Evolutionary conservation across 2,113 vertebrate species (phyloP).

Genomic region (Pseudorectes ferrugineus): DNA sequence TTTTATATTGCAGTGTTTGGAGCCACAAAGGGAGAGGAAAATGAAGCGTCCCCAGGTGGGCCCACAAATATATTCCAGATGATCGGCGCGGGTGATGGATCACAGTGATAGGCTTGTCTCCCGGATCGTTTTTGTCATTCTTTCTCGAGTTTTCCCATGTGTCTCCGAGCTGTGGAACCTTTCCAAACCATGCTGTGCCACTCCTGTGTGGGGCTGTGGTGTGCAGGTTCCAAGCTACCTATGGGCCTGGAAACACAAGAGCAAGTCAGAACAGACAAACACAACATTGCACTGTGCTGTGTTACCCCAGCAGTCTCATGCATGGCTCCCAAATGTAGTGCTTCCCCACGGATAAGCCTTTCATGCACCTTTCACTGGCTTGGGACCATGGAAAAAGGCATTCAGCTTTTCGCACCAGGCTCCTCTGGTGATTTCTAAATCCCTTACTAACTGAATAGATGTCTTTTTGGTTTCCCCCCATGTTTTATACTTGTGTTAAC

Average conservation of each 20-base stretch:
- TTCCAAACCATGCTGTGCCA: not conserved
- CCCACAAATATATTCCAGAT: not conserved
- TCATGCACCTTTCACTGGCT: not conserved
- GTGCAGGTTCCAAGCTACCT: not conserved
- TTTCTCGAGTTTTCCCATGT: not conserved
- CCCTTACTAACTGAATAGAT: not conserved
- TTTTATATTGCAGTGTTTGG: not conserved
- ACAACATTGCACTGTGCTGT: rapidly evolving
- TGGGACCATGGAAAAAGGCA: not conserved
- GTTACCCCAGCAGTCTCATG: not conserved
- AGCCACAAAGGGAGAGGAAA: not conserved
- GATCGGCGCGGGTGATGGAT: not conserved
- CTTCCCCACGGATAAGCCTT: not conserved
- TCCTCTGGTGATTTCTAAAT: not conserved
- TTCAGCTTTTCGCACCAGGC: not conserved
- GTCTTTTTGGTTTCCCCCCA: not conserved
- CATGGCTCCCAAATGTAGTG: not conserved
- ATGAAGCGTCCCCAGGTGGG: not conserved
- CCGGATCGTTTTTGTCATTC: not conserved
- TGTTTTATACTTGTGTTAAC: not conserved
- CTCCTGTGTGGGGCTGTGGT: not conserved
- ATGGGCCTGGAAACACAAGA: not conserved
- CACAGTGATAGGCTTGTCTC: not conserved
- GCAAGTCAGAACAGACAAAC: not conserved
- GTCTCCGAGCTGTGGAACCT: not conserved